These are phyloP conservation scores for Phataginus tricuspis DNA, from an alignment of 2,797 vertebrate genomes.

Conservation along the genomic window DNA sequence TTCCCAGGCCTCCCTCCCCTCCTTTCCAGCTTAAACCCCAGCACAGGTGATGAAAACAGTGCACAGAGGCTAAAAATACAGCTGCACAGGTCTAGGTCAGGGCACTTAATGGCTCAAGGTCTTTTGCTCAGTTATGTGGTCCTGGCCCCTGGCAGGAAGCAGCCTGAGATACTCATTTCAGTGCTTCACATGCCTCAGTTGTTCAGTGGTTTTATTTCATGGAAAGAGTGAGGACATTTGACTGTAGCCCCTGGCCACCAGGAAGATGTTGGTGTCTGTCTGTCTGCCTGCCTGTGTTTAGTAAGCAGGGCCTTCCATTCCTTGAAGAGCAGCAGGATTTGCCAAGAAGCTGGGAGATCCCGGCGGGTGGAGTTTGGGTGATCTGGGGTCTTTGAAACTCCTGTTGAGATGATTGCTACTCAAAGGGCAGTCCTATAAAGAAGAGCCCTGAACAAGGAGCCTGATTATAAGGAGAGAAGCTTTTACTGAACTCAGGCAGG, in stretches of 20 bases:
- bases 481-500: not conserved
- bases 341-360: not conserved
- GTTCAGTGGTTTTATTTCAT: slow-evolving; percentile 66
- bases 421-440: not conserved
- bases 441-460: not conserved
- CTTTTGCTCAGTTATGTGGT: slow-evolving; percentile 56
- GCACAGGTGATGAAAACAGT: slow-evolving; percentile 79
- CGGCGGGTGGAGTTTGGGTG: not conserved
- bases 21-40: slow-evolving; percentile 47
- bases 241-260: not conserved
- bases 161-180: slow-evolving; percentile 43
- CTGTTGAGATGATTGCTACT: not conserved
- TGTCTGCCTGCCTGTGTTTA: not conserved
- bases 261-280: not conserved
- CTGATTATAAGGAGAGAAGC: not conserved
- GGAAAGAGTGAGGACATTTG: slow-evolving; percentile 64
- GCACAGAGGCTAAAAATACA: slow-evolving; percentile 77
- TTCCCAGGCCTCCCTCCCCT: not conserved
- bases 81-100: slow-evolving; percentile 62
- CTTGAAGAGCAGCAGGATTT: not conserved
- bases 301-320: not conserved
- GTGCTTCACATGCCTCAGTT: slow-evolving; percentile 36
- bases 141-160: not conserved
- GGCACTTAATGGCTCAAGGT: slow-evolving; percentile 66
- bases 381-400: not conserved